A percentile compares a stretch with the other conserved stretches of the same genome.
Conservation (phyloP, 1,140 invertebrate species). For the Nebria ingens region DNA sequence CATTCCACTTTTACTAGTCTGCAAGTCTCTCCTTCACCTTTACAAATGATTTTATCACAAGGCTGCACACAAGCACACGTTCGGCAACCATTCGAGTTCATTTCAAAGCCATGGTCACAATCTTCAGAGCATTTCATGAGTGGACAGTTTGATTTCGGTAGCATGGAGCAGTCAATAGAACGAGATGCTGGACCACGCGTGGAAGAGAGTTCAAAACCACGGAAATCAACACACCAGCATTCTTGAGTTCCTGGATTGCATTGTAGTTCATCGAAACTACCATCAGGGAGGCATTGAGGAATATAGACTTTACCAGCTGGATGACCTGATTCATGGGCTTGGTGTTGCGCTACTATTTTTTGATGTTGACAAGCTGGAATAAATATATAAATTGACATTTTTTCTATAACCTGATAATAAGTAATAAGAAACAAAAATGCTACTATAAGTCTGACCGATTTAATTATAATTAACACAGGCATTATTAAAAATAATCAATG, state of each 20-base stretch:
- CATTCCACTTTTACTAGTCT: conserved; percentile 41
- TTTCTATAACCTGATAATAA: neutral
- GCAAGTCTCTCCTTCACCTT: conserved; percentile 57
- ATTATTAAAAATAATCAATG: too few relatives aligned
- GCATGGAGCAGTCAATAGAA: conserved; percentile 29
- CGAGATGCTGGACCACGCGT: conserved; percentile 37
- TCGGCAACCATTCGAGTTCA: conserved; percentile 60
- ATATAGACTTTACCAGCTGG: conserved; percentile 63
- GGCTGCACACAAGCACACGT: conserved; percentile 67
- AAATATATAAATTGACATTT: neutral
- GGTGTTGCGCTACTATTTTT: conserved; percentile 54
- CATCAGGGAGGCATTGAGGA: conserved; percentile 65
- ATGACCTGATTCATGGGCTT: conserved; percentile 61
- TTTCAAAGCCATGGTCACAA: conserved; percentile 57
- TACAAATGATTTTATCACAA: conserved; percentile 60
- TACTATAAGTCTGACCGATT: neutral
- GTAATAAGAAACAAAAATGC: neutral
- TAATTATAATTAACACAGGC: neutral
- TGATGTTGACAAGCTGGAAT: conserved; percentile 59
- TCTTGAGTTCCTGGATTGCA: conserved; percentile 62
- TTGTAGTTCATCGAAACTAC: conserved; percentile 66
- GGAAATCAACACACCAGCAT: conserved; percentile 84
- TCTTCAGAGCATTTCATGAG: conserved; percentile 46
- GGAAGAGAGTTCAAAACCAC: conserved; percentile 66
- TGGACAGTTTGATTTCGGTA: conserved; percentile 43